Conservation (phyloP, 2,888 invertebrate species). For the Gortyna flavago region DNA sequence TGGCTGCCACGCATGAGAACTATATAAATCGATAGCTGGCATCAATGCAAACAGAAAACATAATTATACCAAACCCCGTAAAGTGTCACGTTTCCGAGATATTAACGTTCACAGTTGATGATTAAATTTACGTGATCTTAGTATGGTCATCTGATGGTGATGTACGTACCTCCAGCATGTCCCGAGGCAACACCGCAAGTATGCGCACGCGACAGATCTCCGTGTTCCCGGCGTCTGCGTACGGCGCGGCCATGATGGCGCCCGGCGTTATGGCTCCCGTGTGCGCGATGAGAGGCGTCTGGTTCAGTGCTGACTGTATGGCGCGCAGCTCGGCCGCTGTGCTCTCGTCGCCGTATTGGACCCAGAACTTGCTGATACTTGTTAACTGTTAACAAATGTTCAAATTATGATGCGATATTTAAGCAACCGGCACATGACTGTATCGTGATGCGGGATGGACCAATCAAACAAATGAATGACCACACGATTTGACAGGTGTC, state of each 20-base stretch:
- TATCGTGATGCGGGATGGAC: neutral
- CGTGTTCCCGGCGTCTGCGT: slow-evolving; percentile 75
- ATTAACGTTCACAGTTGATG: too few species aligned
- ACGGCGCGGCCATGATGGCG: slow-evolving; percentile 90
- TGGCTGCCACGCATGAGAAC: too few species aligned
- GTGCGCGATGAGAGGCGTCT: slow-evolving; percentile 68
- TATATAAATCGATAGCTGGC: too few species aligned
- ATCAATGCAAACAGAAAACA: too few species aligned
- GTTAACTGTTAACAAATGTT: slow-evolving; percentile 82
- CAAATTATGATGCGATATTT: neutral
- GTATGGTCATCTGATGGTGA: neutral
- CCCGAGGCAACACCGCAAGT: slow-evolving; percentile 74
- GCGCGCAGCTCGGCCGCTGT: slow-evolving; percentile 73
- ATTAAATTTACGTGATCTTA: too few species aligned
- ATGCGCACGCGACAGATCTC: slow-evolving; percentile 90
- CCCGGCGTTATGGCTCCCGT: slow-evolving; percentile 79
- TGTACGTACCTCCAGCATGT: slow-evolving; percentile 79
- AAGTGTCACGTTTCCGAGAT: too few species aligned
- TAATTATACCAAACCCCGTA: too few species aligned
- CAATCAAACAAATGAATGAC: neutral
- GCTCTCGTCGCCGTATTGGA: slow-evolving; percentile 88
- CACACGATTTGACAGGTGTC: too few species aligned
- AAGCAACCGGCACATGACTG: too few species aligned
- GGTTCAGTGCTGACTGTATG: slow-evolving; percentile 71
- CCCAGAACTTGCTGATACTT: slow-evolving; percentile 93